Evolutionary conservation across 2,888 invertebrate species (phyloP).

Genomic region (Oscheius onirici): DNA sequence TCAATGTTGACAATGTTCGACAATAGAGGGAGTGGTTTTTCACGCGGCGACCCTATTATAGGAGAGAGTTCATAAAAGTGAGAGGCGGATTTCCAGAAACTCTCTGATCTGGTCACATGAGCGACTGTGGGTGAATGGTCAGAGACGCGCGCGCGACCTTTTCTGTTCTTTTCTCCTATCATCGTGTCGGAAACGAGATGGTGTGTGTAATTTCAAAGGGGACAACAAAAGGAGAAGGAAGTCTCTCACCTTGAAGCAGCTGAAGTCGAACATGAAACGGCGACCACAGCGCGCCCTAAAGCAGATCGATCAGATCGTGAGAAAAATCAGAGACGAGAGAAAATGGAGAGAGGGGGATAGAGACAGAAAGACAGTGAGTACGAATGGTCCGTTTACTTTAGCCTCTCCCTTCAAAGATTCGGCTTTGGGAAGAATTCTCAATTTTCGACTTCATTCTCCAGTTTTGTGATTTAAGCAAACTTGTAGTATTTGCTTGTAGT

Average conservation of each 20-base stretch:
- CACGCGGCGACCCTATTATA: too few species aligned
- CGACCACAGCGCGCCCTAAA: not conserved
- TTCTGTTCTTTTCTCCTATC: slow-evolving; percentile 27
- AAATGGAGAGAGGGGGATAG: not conserved
- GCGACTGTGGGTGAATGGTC: not conserved
- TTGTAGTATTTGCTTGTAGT: too few species aligned
- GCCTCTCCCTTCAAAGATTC: too few species aligned
- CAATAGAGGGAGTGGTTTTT: too few species aligned
- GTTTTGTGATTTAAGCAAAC: too few species aligned
- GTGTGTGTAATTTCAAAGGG: not conserved
- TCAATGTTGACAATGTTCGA: too few species aligned
- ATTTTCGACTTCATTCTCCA: too few species aligned
- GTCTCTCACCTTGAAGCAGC: slow-evolving; percentile 25
- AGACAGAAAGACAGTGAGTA: not conserved
- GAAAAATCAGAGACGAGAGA: not conserved
- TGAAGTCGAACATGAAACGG: slow-evolving; percentile 29
- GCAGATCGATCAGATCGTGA: not conserved
- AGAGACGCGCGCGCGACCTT: not conserved
- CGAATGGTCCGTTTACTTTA: too few species aligned
- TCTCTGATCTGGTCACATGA: not conserved
- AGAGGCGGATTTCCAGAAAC: too few species aligned
- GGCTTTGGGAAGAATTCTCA: too few species aligned
- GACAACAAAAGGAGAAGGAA: not conserved
- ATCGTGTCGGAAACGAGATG: slow-evolving; percentile 1
- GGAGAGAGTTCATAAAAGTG: too few species aligned